Percentiles rank a stretch among this genome's conserved stretches.
Conservation (phyloP, 2,113 vertebrate species). For the Cyphomyrus plagiostoma region DNA sequence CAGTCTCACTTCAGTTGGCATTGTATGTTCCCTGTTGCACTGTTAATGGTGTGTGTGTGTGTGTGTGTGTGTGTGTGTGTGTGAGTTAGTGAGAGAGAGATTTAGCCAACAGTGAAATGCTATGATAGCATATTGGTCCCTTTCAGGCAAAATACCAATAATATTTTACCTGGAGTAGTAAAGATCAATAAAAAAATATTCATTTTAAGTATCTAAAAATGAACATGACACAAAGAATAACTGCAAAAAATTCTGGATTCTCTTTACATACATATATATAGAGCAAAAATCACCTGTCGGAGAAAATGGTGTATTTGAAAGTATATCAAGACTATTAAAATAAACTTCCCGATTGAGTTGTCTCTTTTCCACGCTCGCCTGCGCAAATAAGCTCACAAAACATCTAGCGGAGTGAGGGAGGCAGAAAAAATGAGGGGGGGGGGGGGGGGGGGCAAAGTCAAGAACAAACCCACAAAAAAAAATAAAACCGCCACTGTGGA, state of each 20-base stretch:
- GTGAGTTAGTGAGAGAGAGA: background rate
- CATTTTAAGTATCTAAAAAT: background rate
- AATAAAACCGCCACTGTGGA: too few species aligned
- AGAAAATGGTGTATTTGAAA: background rate
- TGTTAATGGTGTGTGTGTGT: background rate
- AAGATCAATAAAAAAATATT: background rate
- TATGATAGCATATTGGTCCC: background rate
- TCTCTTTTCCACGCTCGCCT: background rate
- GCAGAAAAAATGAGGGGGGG: slow-evolving; percentile 32
- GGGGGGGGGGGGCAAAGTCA: too few species aligned
- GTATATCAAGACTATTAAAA: background rate
- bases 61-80: background rate
- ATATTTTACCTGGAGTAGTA: background rate
- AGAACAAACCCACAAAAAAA: too few species aligned
- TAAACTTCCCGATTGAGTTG: too few species aligned
- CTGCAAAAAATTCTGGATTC: background rate
- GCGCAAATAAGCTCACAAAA: slow-evolving; percentile 37
- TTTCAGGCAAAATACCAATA: background rate
- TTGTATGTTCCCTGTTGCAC: background rate
- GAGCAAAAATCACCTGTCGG: background rate
- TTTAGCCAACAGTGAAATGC: background rate
- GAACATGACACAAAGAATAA: background rate
- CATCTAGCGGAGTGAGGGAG: slow-evolving; percentile 32
- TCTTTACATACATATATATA: background rate
- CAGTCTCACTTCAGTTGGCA: background rate